Evolutionary conservation across 2,797 vertebrate species (phyloP), one percentile per base, ranked within the genome.

Genomic region (Rhabdophis nuchalis): DNA sequence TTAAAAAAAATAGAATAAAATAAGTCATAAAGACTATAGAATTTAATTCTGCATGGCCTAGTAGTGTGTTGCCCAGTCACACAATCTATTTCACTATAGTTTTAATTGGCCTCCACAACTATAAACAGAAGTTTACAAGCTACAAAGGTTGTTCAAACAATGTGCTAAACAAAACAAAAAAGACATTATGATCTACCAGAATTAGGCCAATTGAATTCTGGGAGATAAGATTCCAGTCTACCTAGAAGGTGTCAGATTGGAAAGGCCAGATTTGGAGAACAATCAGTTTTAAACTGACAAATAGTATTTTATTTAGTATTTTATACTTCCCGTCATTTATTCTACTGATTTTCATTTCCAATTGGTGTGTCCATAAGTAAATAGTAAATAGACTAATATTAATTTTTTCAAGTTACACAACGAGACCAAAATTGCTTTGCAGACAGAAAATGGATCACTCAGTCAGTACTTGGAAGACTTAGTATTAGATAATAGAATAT

Each of bases 1-100:
- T 29, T n/a, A n/a, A n/a, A n/a, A 89, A n/a, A 87, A 29, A 87
- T n/a, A 93, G 56, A 54, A 90, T 92, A 58, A 95, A 94, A 56
- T 89, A 94, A 95, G 58, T 10, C 50, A 85, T 60, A 53, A 56
- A 94, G 2, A 54, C 36, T 89, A 25, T 23, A 56, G 3, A 88
- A 41, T 56, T 72, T 46, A 82, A 41, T 46, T 46, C 41, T 25
- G 36, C 36, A 25, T 46, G 4, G 46, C 25, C 36, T 82, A 46
- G 36, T 82, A 46, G 23, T 82, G 41, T 10, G 25, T 46, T 82
- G 36, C 36, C 36, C 20, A 23, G 10, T 46, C 10, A 82, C 72
- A 82, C 36, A 46, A 46, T 82, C 23, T 46, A 12, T 46, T 82
- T 82, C 41, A 46, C 23, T 23, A 82, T 82, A 46, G 72, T 46